A percentile compares a stretch with the other conserved stretches of the same genome.
Evolutionary conservation across 2,888 invertebrate genomes (phyloP).

Genomic region (Apodemia duryi): DNA sequence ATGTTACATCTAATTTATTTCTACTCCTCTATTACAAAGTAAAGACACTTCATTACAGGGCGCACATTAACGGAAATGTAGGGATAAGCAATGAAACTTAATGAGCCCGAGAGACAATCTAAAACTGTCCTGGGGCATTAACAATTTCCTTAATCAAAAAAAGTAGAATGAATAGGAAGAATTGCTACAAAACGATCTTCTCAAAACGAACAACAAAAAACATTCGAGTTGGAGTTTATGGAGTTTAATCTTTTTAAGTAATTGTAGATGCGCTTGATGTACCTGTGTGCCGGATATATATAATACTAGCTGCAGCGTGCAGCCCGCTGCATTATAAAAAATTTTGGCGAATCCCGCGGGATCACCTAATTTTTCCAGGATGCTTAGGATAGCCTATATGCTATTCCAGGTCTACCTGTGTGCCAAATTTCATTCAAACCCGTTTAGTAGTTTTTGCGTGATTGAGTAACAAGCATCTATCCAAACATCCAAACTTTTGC

Average conservation of each 20-base stretch:
- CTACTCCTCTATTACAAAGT: neutral
- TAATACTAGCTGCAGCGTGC: too few relatives aligned
- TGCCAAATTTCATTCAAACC: too few relatives aligned
- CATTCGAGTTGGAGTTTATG: neutral
- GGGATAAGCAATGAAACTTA: conserved; percentile 2
- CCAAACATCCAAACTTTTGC: too few relatives aligned
- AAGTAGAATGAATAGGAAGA: neutral
- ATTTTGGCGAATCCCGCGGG: too few relatives aligned
- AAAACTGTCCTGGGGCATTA: neutral
- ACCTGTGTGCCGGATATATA: too few relatives aligned
- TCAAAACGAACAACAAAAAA: neutral
- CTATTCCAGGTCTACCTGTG: too few relatives aligned
- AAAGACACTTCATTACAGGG: neutral
- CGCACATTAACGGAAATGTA: conserved; percentile 1
- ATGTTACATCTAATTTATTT: neutral
- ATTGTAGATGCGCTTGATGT: too few relatives aligned
- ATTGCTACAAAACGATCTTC: neutral
- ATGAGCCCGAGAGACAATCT: conserved; percentile 8
- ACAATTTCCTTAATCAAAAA: neutral
- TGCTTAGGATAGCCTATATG: too few relatives aligned
- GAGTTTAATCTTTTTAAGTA: neutral
- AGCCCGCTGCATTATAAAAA: too few relatives aligned
- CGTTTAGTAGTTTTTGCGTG: too few relatives aligned
- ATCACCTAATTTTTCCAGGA: too few relatives aligned
- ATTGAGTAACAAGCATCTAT: too few relatives aligned